Percentiles rank a stretch among this genome's conserved stretches.
Conservation (phyloP, 2,797 vertebrate species). For the Chrysolophus pictus region DNA sequence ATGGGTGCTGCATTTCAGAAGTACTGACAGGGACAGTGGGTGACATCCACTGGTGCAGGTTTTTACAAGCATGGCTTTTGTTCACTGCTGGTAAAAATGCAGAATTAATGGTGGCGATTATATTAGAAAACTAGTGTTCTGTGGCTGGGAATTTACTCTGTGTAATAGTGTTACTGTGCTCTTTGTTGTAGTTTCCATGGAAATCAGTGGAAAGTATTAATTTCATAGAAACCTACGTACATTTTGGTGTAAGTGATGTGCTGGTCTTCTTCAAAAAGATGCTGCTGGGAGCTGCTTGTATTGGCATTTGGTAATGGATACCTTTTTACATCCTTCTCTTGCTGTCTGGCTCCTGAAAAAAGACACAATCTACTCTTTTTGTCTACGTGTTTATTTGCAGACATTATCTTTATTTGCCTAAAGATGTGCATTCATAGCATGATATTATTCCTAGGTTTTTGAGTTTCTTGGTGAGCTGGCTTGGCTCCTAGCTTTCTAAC, state of each 20-base stretch:
- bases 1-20: not conserved
- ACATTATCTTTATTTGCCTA: not conserved
- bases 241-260: not conserved
- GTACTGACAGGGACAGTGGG: not conserved
- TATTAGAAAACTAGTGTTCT: not conserved
- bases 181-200: not conserved
- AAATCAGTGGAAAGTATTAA: not conserved
- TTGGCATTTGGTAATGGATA: not conserved
- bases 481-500: not conserved
- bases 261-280: not conserved
- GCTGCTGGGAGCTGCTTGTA: not conserved
- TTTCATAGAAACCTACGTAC: not conserved
- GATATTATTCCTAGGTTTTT: not conserved
- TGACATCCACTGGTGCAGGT: not conserved
- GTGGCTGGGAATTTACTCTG: not conserved
- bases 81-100: too few species aligned
- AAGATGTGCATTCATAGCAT: not conserved
- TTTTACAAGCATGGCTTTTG: too few species aligned
- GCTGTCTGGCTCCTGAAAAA: fast-evolving
- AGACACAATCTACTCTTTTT: not conserved
- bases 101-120: too few species aligned
- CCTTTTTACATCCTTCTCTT: not conserved
- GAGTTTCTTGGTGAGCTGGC: fast-evolving
- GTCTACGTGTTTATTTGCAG: not conserved
- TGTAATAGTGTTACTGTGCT: not conserved